Conservation (phyloP, 2,797 vertebrate species). For the Alosa sapidissima region DNA sequence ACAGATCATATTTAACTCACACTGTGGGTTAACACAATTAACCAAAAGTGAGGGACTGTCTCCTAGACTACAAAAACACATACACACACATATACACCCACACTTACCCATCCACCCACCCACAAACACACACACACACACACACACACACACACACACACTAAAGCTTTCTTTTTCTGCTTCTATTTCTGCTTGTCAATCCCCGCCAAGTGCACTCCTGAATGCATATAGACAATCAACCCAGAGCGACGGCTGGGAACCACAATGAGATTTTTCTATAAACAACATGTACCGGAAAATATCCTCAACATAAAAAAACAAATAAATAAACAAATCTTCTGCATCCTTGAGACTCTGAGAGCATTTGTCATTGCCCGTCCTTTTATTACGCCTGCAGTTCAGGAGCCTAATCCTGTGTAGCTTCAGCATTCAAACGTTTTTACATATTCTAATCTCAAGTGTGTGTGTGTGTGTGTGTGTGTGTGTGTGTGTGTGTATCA, state of each 20-base stretch:
- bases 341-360: neutral
- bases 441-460: neutral
- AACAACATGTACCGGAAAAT: neutral
- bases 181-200: neutral
- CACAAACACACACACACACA: neutral
- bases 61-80: slow-evolving; percentile 16
- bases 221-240: neutral
- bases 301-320: neutral
- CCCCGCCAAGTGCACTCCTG: neutral
- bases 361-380: neutral
- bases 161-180: neutral
- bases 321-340: neutral
- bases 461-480: neutral
- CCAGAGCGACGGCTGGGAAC: neutral
- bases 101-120: neutral
- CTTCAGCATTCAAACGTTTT: neutral
- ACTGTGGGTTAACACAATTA: no score
- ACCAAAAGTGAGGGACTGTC: neutral
- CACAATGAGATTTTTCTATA: neutral
- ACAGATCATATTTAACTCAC: no score
- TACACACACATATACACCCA: neutral
- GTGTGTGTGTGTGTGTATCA: no score
- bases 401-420: neutral
- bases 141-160: neutral
- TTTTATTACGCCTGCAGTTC: neutral